Conservation (phyloP, 2,888 invertebrate species). For the Drosophila paucipuncta region DNA sequence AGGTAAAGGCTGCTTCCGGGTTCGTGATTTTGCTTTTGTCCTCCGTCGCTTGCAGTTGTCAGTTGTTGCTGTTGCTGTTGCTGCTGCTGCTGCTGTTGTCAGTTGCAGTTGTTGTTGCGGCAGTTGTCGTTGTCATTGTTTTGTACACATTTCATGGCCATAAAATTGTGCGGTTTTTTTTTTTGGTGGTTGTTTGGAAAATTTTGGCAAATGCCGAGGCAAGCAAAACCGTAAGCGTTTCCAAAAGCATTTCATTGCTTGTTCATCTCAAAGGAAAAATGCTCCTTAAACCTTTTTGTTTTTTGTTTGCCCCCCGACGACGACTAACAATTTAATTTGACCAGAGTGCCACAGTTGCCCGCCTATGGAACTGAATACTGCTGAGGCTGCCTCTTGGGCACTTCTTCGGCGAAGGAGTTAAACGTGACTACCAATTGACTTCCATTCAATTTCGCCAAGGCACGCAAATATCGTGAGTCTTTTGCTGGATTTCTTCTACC, state of each 20-base stretch:
- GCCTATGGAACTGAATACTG: slow-evolving; percentile 17
- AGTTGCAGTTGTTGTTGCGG: slow-evolving; percentile 45
- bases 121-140: slow-evolving; percentile 72
- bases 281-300: slow-evolving; percentile 17
- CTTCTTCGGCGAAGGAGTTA: slow-evolving; percentile 29
- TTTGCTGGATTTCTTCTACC: slow-evolving; percentile 34
- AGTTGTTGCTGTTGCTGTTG: slow-evolving; percentile 28
- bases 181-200: slow-evolving; percentile 6
- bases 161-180: slow-evolving; percentile 43
- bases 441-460: slow-evolving; percentile 74
- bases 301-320: not conserved
- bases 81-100: slow-evolving; percentile 24
- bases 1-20: slow-evolving; percentile 80
- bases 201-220: slow-evolving; percentile 23
- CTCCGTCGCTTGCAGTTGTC: slow-evolving; percentile 47
- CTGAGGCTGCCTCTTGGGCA: slow-evolving; percentile 21
- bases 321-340: slow-evolving; percentile 74
- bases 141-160: slow-evolving; percentile 77
- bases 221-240: slow-evolving; percentile 32
- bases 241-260: slow-evolving; percentile 63
- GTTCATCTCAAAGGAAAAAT: slow-evolving; percentile 44
- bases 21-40: slow-evolving; percentile 83
- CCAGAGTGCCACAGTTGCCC: slow-evolving; percentile 31
- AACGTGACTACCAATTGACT: slow-evolving; percentile 78
- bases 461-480: slow-evolving; percentile 76